Base-by-base conservation (phyloP, 1,140 invertebrate genomes). In the Meloidogyne exigua region DNA sequence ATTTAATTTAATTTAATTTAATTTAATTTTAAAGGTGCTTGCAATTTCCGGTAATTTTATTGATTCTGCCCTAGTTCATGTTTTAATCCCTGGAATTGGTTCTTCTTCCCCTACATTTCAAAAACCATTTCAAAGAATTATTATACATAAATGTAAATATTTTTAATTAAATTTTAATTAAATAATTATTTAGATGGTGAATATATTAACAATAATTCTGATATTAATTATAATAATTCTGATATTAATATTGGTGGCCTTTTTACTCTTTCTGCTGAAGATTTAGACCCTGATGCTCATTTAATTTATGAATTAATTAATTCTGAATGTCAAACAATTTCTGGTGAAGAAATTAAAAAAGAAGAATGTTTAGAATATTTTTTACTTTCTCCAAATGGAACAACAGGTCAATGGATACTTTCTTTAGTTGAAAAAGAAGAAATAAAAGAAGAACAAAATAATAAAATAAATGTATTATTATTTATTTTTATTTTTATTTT, bases 231-330 rank as follows among this genome's bases (percentile, higher is more conserved):
- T 32, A 32, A 32, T 32, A 32, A 32, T 32, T 32, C 28, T 32
- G 13, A 26, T 15, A 13, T n/a, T 18, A 18, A 25, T 21, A 42
- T 12, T 23, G 62, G 15, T 57, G 21, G 11, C 18, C 15, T 74
- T n/a, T 57, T 57, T 64, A 64, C 63, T 26, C 15, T 74, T n/a
- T 28, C 62, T 13, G 72, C 62, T 13, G 28, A 57, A 49, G 72
- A 74, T 64, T 65, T n/a, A 36, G 72, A 74, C 11, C 23, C 62
- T 42, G 72, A 74, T 44, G 49, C 72, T 74, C 72, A 57, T 42
- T 42, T 74, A 65, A 21, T 42, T 28, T 74, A 74, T 36, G 18
- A 49, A 65, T n/a, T 74, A 28, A 28, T 26, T 39, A 57, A 63
- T 15, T 62, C 23, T 32, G 21, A 64, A 21, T 74, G 72, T 74